Conservation (phyloP, 2,797 vertebrate genomes). For the Acanthurus leucopareius region DNA sequence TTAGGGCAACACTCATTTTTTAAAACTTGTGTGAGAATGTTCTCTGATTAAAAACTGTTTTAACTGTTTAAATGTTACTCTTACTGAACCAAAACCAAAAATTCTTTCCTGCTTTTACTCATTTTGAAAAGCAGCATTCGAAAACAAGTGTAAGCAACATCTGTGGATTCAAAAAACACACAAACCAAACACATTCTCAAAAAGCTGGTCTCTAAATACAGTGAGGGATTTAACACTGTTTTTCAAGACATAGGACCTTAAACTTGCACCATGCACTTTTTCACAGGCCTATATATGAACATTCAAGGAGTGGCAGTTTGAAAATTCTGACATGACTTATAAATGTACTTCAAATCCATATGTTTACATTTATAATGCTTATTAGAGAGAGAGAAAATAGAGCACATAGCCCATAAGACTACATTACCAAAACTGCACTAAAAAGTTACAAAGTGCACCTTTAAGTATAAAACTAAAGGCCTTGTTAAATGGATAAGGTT, state of each 20-base stretch:
- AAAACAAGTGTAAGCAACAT: neutral
- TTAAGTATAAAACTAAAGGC: neutral
- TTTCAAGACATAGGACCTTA: neutral
- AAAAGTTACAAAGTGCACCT: too few relatives aligned
- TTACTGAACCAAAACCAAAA: neutral
- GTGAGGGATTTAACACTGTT: neutral
- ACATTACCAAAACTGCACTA: too few relatives aligned
- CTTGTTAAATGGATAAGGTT: neutral
- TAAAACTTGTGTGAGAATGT: neutral
- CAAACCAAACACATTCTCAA: neutral
- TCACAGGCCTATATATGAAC: too few relatives aligned
- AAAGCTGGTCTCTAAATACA: neutral
- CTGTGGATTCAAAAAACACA: neutral
- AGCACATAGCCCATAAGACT: too few relatives aligned
- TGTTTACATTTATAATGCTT: too few relatives aligned
- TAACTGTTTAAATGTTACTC: neutral
- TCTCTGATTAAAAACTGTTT: neutral
- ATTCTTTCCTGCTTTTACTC: neutral
- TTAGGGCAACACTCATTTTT: neutral
- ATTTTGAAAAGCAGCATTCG: too few relatives aligned
- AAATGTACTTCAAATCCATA: too few relatives aligned
- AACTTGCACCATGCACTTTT: too few relatives aligned
- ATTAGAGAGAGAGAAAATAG: too few relatives aligned
- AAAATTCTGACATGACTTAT: too few relatives aligned
- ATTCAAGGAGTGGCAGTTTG: too few relatives aligned